Evolutionary conservation across 2,888 invertebrate genomes (phyloP), one percentile per base, ranked within the genome.

Genomic region (Phytoseiulus persimilis): DNA sequence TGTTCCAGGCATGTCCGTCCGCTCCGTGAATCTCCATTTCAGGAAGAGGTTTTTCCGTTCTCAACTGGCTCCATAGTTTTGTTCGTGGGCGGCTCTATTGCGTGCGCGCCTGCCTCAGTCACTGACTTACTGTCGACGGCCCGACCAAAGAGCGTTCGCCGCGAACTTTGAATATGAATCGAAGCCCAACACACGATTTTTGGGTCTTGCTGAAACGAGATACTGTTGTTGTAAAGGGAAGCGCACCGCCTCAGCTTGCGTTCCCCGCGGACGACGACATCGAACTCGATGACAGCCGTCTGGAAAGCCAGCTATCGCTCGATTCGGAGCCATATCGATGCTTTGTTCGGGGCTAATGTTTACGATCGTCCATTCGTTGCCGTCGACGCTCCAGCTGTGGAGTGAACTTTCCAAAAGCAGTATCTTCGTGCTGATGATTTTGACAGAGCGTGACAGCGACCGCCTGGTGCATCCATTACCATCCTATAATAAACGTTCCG

Each of bases 371-470:
- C 65, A 65, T 65, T 65, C 65, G 65, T 65, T 65, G 65, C 65
- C 65, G 65, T 65, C 65, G 65, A 65, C 65, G 65, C 65, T 65
- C 65, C 65, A 65, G 65, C 65, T 65, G 65, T 65, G 65, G 65
- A 65, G 28, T 65, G 65, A 65, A 65, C 65, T 65, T 65, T 65
- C 65, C 65, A 65, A 65, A 65, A 14, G 65, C 65, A 65, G 65
- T 65, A 23, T 65, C 18, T 28, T 65, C 65, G 65, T 65, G 65
- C 1, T 65, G 65, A 65, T 65, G 65, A 65, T 65, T 23, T 65
- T 65, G 65, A 65, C 65, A 65, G 65, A 65, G 65, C 65, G 65
- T 65, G 65, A 65, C 65, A 28, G 11, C 65, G 28, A 65, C 65
- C 65, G 65, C 65, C 65, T 65, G 65, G 65, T 65, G 65, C 65